Conservation (phyloP, 2,888 invertebrate genomes). For the Phengaris alcon region DNA sequence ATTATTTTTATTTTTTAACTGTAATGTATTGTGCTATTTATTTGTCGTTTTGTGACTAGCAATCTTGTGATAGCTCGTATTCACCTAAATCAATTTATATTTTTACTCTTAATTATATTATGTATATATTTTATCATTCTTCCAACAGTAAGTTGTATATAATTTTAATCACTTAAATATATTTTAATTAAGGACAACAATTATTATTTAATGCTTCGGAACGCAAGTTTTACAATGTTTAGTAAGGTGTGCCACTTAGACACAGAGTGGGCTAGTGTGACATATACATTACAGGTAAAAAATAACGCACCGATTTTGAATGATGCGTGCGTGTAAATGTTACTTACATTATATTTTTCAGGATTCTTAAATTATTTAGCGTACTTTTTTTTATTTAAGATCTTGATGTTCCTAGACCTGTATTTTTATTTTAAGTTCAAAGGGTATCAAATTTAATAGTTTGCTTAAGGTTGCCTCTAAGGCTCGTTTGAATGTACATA, state of each 20-base stretch:
- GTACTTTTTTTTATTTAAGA: conserved; percentile 64
- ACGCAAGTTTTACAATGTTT: background rate
- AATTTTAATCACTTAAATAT: conserved; percentile 13
- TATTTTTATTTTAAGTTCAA: conserved; percentile 55
- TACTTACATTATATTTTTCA: conserved; percentile 46
- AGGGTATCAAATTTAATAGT: conserved; percentile 15
- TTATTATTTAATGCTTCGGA: conserved; percentile 1
- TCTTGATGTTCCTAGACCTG: conserved; percentile 73
- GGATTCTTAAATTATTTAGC: conserved; percentile 62
- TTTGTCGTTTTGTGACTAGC: conserved; percentile 16
- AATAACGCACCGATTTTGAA: conserved; percentile 46
- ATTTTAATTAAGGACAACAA: conserved; percentile 21
- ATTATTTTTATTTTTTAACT: conserved; percentile 30
- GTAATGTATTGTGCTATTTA: conserved; percentile 30
- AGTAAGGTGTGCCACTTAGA: background rate
- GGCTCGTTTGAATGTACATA: conserved; percentile 14
- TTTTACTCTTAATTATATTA: conserved; percentile 6
- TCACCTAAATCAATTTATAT: conserved; percentile 22
- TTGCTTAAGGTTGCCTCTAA: conserved; percentile 24
- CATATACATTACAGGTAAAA: conserved; percentile 35
- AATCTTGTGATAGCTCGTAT: conserved; percentile 22
- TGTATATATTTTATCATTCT: conserved; percentile 20
- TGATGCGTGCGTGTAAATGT: conserved; percentile 42
- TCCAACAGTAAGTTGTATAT: conserved; percentile 21
- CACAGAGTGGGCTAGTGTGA: background rate